A percentile compares a stretch with the other conserved stretches of the same genome.
Conservation (phyloP, 1,140 invertebrate genomes). For the Ericerus pela region DNA sequence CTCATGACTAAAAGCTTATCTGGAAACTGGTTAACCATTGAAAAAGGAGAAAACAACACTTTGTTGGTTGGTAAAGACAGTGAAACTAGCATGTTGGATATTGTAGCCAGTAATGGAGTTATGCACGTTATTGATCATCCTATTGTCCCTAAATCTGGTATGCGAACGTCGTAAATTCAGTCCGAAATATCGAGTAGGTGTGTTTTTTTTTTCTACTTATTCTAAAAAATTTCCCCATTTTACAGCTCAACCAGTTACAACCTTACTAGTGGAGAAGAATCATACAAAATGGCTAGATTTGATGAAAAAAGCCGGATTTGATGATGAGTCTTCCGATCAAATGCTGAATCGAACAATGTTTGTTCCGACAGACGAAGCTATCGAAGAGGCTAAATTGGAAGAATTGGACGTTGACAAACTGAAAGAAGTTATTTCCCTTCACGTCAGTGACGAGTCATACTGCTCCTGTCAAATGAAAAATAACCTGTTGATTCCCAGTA, state of each 20-base stretch:
- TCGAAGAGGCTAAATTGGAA: constrained; percentile 25
- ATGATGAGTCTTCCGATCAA: constrained; percentile 27
- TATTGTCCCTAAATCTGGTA: constrained; percentile 37
- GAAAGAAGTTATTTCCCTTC: constrained; percentile 32
- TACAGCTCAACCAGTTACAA: constrained; percentile 28
- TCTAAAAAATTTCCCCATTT: background rate
- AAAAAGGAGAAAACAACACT: constrained; percentile 31
- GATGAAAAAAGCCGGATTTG: constrained; percentile 31
- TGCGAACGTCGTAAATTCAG: too few species aligned
- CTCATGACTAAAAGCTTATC: constrained; percentile 30
- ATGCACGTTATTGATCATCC: constrained; percentile 39
- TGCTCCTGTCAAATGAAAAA: constrained; percentile 28
- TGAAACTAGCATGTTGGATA: constrained; percentile 33
- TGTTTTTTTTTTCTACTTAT: background rate
- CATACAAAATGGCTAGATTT: constrained; percentile 32
- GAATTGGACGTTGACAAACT: constrained; percentile 27
- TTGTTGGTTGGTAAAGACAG: constrained; percentile 31
- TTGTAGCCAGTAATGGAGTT: constrained; percentile 41
- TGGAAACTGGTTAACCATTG: constrained; percentile 30
- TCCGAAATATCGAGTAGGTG: background rate
- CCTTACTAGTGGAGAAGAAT: constrained; percentile 29
- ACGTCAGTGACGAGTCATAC: constrained; percentile 28
- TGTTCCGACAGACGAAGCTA: constrained; percentile 36
- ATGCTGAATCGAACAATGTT: constrained; percentile 38
- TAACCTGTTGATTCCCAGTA: constrained; percentile 24